These are phyloP conservation scores for Brachionus calyciflorus DNA, from an alignment of 1,140 invertebrate genomes.

Conservation along the genomic window DNA sequence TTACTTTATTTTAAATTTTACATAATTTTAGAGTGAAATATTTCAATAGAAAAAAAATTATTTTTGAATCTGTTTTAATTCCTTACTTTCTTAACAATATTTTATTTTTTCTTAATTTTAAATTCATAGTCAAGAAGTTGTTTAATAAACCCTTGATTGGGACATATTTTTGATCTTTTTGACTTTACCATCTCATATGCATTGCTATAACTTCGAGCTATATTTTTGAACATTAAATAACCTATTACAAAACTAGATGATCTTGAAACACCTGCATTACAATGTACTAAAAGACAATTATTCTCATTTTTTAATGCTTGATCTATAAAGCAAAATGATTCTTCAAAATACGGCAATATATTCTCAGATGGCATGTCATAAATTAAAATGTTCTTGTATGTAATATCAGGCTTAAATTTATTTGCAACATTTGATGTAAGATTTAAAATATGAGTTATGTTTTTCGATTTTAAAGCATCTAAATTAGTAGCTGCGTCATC, in stretches of 20 bases:
- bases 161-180: constrained; percentile 47
- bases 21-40: constrained; percentile 38
- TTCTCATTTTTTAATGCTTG: not conserved
- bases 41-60: constrained; percentile 39
- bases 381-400: constrained; percentile 14
- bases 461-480: constrained; percentile 22
- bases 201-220: not conserved
- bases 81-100: not conserved
- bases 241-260: constrained; percentile 55
- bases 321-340: constrained; percentile 8
- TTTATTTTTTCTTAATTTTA: not conserved
- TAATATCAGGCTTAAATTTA: not conserved
- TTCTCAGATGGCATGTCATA: constrained; percentile 20
- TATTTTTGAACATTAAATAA: constrained; percentile 52
- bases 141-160: constrained; percentile 49
- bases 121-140: constrained; percentile 46
- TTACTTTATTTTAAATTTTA: not conserved
- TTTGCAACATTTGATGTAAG: not conserved
- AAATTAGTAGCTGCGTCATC: constrained; percentile 14
- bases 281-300: constrained; percentile 54
- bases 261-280: constrained; percentile 56
- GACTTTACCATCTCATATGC: constrained; percentile 48
- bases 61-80: not conserved
- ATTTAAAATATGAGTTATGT: constrained; percentile 21
- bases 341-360: not conserved